phyloP scores from a whole-genome alignment of 2,888 invertebrate genomes.

The Phalangium opilio region DNA sequence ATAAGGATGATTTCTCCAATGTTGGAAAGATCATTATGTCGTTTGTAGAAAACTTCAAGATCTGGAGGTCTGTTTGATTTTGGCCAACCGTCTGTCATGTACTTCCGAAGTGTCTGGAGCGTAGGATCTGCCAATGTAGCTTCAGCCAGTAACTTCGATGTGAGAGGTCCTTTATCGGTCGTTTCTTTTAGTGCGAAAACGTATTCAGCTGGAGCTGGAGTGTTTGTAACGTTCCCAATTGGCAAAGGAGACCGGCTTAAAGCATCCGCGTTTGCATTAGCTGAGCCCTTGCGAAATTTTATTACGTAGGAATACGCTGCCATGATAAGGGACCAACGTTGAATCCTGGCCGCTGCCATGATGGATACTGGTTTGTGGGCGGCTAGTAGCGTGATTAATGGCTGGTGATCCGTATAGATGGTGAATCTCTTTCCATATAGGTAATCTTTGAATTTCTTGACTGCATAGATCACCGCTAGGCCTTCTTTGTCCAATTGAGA shows the following conservation, averaged over 20 bases:
- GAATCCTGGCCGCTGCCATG: conserved; percentile 24
- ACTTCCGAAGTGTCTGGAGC: background rate
- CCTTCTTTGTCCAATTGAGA: conserved; percentile 25
- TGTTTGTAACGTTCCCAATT: background rate
- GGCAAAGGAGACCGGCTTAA: conserved; percentile 23
- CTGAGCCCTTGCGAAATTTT: conserved; percentile 22
- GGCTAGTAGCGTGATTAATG: conserved; percentile 23
- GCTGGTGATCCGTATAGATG: conserved; percentile 30
- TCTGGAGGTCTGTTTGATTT: background rate
- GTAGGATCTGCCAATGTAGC: background rate
- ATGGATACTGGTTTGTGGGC: conserved; percentile 17
- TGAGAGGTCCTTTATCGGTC: conserved; percentile 4
- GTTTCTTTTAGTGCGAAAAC: conserved; percentile 1
- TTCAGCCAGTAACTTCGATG: background rate
- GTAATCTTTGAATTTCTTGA: conserved; percentile 31
- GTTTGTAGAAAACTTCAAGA: too few species aligned
- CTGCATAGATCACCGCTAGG: conserved; percentile 28
- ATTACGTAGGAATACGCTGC: conserved; percentile 27
- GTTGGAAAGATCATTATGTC: conserved; percentile 2
- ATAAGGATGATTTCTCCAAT: conserved; percentile 21
- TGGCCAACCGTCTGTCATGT: conserved; percentile 1
- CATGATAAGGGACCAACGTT: conserved; percentile 24
- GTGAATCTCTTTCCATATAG: conserved; percentile 31
- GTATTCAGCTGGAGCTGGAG: background rate
- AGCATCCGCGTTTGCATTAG: conserved; percentile 27